Conservation (phyloP, 1,140 invertebrate species). For the Berghia stephanieae region DNA sequence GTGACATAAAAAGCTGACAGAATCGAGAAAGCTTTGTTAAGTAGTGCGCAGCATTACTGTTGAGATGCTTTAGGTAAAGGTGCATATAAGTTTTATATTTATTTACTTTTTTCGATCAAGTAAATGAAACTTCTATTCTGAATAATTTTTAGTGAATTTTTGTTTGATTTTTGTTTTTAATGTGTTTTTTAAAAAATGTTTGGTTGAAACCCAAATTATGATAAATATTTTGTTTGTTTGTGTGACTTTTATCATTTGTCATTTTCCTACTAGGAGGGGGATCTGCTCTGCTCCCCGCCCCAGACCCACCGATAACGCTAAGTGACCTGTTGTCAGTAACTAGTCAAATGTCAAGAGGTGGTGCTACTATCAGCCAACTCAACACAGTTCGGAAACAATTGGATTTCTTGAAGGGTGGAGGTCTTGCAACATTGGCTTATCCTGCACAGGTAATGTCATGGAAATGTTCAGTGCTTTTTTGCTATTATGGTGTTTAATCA, state of each 20-base stretch:
- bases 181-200: neutral
- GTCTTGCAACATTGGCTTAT: slow-evolving; percentile 77
- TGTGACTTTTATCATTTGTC: neutral
- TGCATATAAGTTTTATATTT: no score
- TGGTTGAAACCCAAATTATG: neutral
- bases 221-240: neutral
- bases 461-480: no score
- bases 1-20: no score
- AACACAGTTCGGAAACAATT: slow-evolving; percentile 88
- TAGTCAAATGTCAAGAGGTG: slow-evolving; percentile 77
- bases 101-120: neutral
- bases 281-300: slow-evolving; percentile 86
- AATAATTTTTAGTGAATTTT: neutral
- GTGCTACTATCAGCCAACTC: slow-evolving; percentile 88
- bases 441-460: slow-evolving; percentile 72
- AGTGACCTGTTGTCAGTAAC: slow-evolving; percentile 81
- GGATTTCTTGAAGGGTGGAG: slow-evolving; percentile 91
- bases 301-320: slow-evolving; percentile 78
- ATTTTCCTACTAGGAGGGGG: slow-evolving; percentile 79
- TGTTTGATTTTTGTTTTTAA: neutral
- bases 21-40: no score
- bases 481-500: no score
- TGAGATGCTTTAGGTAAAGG: no score
- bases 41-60: no score
- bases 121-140: neutral